Base-by-base conservation (phyloP, 2,888 invertebrate species). In the Sericinus montela region DNA sequence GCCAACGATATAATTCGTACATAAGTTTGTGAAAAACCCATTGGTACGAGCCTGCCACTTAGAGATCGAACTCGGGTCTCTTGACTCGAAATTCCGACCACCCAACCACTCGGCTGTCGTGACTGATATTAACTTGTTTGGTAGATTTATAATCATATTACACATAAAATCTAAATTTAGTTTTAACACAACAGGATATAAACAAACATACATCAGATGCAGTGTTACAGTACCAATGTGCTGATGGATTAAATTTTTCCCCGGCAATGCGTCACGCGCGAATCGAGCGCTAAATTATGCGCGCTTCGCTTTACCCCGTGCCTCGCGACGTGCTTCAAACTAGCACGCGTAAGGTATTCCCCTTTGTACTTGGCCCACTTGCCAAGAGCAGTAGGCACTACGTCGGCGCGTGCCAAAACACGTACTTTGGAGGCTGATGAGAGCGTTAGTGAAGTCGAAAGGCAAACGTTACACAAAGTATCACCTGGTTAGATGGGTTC, bases 211-310 rank as follows among this genome's bases (percentile, higher is more conserved):
- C 52, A 63, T 48, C 52, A 52, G 15, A 58, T 44, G 49, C 49
- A 25, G 25, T 64, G 62, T 61, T 64, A 61, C 59, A 60, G 36
- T 16, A 5, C 59, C 23, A 61, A 62, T 59, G 62, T 62, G 68
- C 69, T 82, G 84, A 85, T 81, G 80, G 84, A 85, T 85, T 80
- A 82, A 73, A 81, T 82, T 81, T 80, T 76, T 80, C 74, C 69
- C 70, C 66, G 67, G 58, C 59, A 58, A 69, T 84, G 83, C 85
- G 76, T 79, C 76, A 77, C 77, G 70, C 57, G 55, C 62, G 67
- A 70, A 75, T 79, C 72, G 72, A 72, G 67, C 62, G 54, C 59
- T 82, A 71, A 79, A 80, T 79, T 76, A 79, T 80, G 75, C 74
- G 78, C 51, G 60, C 51, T 52, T 45, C 62, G 56, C 63, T 67